Evolutionary conservation across 2,113 vertebrate species (phyloP), one percentile per base, ranked within the genome.

Genomic region (Spea multiplicata): DNA sequence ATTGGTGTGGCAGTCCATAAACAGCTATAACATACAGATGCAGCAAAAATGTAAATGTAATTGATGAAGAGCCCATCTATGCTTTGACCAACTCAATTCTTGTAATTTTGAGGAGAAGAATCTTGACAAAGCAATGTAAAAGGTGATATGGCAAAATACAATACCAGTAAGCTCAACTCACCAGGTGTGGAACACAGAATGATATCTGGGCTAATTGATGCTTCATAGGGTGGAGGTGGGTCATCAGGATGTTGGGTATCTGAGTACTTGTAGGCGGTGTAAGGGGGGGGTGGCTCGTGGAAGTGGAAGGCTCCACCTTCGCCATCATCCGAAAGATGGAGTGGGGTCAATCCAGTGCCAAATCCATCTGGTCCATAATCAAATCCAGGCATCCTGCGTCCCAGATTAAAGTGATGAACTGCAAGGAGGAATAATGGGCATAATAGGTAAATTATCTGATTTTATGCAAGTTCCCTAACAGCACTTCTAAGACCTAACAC

Each of bases 381-480:
- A 12, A 99, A 99, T 7, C 95, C 97, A 0, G 96, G 96, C 87
- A 98, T 97, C 85, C 96, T 90, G 73, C 96, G 92, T 14, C 97
- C 97, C n/a, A 99, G 88, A 88, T 98, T 97, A 80, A 99, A 99
- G 85, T 99, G 97, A 81, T 99, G 97, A 88, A 99, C 97, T 99
- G 81, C 71, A n/a, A 44, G 57, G 61, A 44, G 80, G 17, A 81
- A 2, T 5, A 65, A 61, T 53, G 50, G 50, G 50, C 6, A 8
- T 53, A 53, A 53, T 53, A 30, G 1, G 30, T 30, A 30, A 30
- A 30, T 30, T 30, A 30, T 1, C 30, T 30, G 30, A 30, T 30
- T 30, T 30, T 30, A 30, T 30, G 30, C 1, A 30, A 30, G 30
- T 30, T 30, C 30, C 30, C 30, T 30, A 1, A 30, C 30, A 30